phyloP scores from a whole-genome alignment of 2,113 vertebrate genomes.

The Pangasianodon hypophthalmus region DNA sequence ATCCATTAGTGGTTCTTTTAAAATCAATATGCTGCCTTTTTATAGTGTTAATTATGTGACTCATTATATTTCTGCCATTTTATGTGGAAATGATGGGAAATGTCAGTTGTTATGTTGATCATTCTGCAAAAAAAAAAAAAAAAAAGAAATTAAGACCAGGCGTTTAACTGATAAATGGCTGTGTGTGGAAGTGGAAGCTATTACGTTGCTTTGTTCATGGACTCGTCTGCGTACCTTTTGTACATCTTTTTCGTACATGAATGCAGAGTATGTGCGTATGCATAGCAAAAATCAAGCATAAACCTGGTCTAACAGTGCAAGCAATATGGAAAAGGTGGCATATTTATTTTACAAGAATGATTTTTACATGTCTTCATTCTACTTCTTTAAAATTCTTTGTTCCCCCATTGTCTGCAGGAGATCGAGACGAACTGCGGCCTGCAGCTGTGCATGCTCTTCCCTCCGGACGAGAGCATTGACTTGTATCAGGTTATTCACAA shows the following conservation, averaged over 20 bases:
- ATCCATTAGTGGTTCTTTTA: not conserved
- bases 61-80: not conserved
- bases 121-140: no score
- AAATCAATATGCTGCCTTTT: not conserved
- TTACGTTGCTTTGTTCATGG: no score
- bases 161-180: no score
- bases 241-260: no score
- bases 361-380: not conserved
- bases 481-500: slow-evolving; percentile 96
- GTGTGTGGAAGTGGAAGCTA: no score
- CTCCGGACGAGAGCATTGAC: slow-evolving; percentile 96
- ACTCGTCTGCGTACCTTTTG: no score
- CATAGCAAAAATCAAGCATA: no score
- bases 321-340: not conserved
- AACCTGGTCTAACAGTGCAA: not conserved
- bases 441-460: slow-evolving; percentile 94
- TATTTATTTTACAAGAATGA: not conserved
- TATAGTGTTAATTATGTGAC: not conserved
- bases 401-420: slow-evolving; percentile 76
- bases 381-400: not conserved
- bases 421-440: slow-evolving; percentile 92
- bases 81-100: not conserved
- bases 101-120: no score
- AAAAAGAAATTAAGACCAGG: no score
- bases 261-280: not conserved